Base-by-base conservation (phyloP, 64 coral and sea anemone species). In the Catalaphyllia jardinei region DNA sequence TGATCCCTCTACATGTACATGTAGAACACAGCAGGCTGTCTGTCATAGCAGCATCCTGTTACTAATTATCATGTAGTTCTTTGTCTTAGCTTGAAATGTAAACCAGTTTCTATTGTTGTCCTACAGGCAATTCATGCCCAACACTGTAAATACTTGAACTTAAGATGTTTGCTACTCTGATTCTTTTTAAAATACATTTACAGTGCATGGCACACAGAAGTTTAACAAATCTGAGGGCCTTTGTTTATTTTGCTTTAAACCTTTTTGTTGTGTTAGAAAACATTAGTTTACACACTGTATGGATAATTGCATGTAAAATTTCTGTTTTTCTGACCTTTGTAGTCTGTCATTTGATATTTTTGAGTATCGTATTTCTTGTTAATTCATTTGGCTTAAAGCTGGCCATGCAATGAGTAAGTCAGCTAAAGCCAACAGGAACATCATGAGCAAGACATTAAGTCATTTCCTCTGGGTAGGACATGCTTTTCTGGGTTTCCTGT, bases 311-410 rank as follows among this genome's bases (percentile, higher is more conserved):
- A 57, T 79, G 76, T 20, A 14, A 1, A 52, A 19, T 55, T 79
- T 57, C 50, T 52, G 24, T 61, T 54, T 18, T 24, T 63, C 31
- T 67, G 81, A 85, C 60, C 81, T 69, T 85, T 85, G 81, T 13
- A 62, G 18, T 49, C 69, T 85, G 81, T 69, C 16, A 85, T 22
- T n/a, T 50, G 81, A 85, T 85, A 65, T 69, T 71, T 14, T 0
- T 24, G 3, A 65, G 65, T 49, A 71, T 85, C 35, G 24, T 16
- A 4, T 71, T 69, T 22, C 62, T 42, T 85, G 62, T 85, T 85
- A 63, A 62, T 85, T 19, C 38, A 69, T 71, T 85, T 69, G 13
- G 81, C 81, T 85, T 16, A 71, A n/a, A n/a, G n/a, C n/a, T n/a
- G n/a, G 30, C 62, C 60, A 42, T 49, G 81, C 63, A 27, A 46